Evolutionary conservation across 2,113 vertebrate genomes (phyloP).

Genomic region (Recurvirostra avosetta): DNA sequence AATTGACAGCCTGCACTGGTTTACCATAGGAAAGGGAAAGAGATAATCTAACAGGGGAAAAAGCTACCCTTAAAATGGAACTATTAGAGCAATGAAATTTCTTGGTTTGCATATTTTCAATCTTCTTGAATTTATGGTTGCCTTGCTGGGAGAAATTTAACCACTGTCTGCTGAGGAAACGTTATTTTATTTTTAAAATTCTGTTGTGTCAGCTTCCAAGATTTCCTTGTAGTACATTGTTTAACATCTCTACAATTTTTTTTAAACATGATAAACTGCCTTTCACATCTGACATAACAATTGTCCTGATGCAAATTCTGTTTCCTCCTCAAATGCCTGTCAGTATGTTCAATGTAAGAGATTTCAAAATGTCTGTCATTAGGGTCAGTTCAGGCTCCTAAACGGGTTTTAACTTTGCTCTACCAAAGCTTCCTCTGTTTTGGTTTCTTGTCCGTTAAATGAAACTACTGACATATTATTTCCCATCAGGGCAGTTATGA

Average conservation of each 20-base stretch:
- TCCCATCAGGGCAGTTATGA: not conserved
- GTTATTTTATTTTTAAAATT: not conserved
- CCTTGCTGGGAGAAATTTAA: not conserved
- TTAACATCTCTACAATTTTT: not conserved
- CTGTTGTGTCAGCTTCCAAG: not conserved
- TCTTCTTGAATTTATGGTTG: not conserved
- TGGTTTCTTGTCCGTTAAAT: not conserved
- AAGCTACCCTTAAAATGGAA: not conserved
- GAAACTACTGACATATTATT: not conserved
- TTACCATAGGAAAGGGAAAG: not conserved
- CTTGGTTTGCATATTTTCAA: not conserved
- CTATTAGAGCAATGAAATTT: not conserved
- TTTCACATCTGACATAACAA: not conserved
- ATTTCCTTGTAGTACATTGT: not conserved
- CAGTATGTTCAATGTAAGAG: not conserved
- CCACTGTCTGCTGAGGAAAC: not conserved
- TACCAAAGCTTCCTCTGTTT: not conserved
- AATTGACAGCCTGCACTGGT: not conserved
- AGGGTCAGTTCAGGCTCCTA: not conserved
- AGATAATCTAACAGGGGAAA: not conserved
- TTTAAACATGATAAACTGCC: not conserved
- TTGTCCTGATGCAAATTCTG: not conserved
- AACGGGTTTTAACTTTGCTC: not conserved
- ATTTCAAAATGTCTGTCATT: not conserved
- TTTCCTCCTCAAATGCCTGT: not conserved